Conservation (phyloP, 2,888 invertebrate genomes). For the Galerucella calmariensis region DNA sequence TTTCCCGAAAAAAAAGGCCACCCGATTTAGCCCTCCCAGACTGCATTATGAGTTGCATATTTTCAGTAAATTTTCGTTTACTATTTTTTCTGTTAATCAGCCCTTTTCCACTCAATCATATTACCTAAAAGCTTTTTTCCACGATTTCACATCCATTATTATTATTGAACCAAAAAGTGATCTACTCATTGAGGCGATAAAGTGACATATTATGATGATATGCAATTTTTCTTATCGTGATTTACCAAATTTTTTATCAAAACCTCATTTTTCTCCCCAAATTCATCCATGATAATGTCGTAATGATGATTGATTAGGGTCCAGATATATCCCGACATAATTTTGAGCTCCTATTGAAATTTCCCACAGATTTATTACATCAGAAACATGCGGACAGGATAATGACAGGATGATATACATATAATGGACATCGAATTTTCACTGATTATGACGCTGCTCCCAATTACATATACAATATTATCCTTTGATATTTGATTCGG, state of each 20-base stretch:
- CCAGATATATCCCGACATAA: constrained; percentile 7
- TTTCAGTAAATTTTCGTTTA: too few relatives aligned
- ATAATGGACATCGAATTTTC: constrained; percentile 3
- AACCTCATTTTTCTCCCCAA: not conserved
- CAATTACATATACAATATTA: not conserved
- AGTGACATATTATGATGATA: too few relatives aligned
- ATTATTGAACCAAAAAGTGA: too few relatives aligned
- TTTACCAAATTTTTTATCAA: not conserved
- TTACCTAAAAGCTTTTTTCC: too few relatives aligned
- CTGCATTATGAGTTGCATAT: too few relatives aligned
- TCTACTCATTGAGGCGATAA: too few relatives aligned
- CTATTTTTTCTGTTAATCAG: too few relatives aligned
- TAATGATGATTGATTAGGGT: constrained; percentile 13
- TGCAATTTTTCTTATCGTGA: too few relatives aligned
- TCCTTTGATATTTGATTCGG: not conserved
- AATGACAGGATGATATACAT: not conserved
- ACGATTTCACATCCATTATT: too few relatives aligned
- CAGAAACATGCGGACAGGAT: not conserved
- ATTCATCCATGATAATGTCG: not conserved
- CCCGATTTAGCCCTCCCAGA: too few relatives aligned
- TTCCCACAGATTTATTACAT: constrained; percentile 5
- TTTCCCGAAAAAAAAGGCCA: too few relatives aligned
- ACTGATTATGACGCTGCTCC: not conserved
- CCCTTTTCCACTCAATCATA: too few relatives aligned
- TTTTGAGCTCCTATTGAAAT: constrained; percentile 3